Base-by-base conservation (phyloP, 2,888 invertebrate genomes). In the Agonopterix arenella region DNA sequence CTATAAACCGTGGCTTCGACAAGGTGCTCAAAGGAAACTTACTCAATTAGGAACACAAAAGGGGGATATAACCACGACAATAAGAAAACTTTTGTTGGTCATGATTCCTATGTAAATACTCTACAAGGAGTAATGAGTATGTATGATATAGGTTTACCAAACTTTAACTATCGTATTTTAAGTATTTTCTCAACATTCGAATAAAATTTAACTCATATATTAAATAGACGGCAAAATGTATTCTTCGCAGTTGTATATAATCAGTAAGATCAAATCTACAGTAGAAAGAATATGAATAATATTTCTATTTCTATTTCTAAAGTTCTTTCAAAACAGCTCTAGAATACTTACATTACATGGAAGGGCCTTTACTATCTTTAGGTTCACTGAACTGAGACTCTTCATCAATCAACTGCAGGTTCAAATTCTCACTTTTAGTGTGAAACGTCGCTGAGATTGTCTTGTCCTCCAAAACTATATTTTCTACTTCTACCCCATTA, bases 401-500 rank as follows among this genome's bases (percentile, higher is more conserved):
- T 59, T 88, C 88, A 45, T 82, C 75, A 49, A 88, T 86, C 52
- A 86, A 64, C 49, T 86, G 85, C 58, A 88, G 70, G 63, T 80
- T 86, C 1, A 84, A 63, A 59, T 76, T 83, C 51, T 86, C 86
- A 60, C 58, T 78, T 60, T 75, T 82, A 36, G 77, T 76, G 45
- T 83, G 77, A 63, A 75, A 82, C 37, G 80, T 73, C 4, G 78
- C 79, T 42, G 84, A 72, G 53, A 82, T 66, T 16, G 73, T 64
- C 58, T 84, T 88, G 49, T 88, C 88, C 63, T 89, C 89, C 66
- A 91, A 73, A 51, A 90, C 62, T 59, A 91, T 90, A 59, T 85
- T 90, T 64, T 92, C 92, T 54, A 91, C 82, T 62, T 92, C 91
- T 1, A 91, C 90, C 43, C 85, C 86, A 60, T 85, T 90, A 47